Percentiles rank a stretch among this genome's conserved stretches.
Conservation (phyloP, 1,140 invertebrate species). For the Lethrus apterus region DNA sequence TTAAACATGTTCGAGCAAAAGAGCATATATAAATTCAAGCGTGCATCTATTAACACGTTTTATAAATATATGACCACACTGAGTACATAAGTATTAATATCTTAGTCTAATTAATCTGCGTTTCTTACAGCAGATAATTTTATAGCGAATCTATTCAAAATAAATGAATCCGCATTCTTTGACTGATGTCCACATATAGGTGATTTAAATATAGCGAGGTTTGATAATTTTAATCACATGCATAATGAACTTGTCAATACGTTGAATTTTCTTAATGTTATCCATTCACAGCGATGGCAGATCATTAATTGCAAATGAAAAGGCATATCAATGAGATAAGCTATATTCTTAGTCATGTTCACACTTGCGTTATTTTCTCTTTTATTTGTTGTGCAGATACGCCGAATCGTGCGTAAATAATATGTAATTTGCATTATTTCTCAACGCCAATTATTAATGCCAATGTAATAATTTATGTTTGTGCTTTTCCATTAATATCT, state of each 20-base stretch:
- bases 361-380: conserved; percentile 1
- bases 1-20: neutral
- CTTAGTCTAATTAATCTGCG: conserved; percentile 8
- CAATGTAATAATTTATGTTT: neutral
- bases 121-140: conserved; percentile 1
- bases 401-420: conserved; percentile 13
- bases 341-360: conserved; percentile 9
- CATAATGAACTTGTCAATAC: conserved; percentile 17
- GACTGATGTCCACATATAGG: neutral
- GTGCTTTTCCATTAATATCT: neutral
- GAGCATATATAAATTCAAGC: conserved; percentile 1
- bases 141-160: conserved; percentile 5
- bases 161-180: neutral
- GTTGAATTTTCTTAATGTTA: conserved; percentile 12
- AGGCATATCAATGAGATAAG: conserved; percentile 12
- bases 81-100: neutral
- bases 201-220: conserved; percentile 3
- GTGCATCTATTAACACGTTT: neutral
- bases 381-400: neutral
- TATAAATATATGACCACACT: conserved; percentile 3
- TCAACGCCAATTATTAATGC: conserved; percentile 4
- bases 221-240: conserved; percentile 17
- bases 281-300: neutral
- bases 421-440: conserved; percentile 11
- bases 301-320: conserved; percentile 17